phyloP scores from a whole-genome alignment of 2,888 invertebrate genomes.

The Nipponacmea schrenckii region DNA sequence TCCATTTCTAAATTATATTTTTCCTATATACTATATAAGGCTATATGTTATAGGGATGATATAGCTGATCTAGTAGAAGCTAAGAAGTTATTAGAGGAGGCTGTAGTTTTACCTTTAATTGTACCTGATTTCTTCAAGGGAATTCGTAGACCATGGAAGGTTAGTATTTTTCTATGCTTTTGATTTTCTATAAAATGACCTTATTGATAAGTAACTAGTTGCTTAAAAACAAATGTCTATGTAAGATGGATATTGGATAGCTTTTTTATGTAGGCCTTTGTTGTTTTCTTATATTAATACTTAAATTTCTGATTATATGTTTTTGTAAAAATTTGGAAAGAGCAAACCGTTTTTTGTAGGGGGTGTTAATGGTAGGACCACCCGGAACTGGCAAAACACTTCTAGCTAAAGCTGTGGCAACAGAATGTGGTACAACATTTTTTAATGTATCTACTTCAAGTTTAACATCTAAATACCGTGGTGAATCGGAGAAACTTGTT shows the following conservation, averaged over 20 bases:
- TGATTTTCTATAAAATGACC: neutral
- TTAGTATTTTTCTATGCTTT: constrained; percentile 29
- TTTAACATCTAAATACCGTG: constrained; percentile 96
- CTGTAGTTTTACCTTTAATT: constrained; percentile 95
- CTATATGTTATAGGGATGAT: constrained; percentile 61
- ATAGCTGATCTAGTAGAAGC: constrained; percentile 70
- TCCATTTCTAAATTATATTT: too few relatives aligned
- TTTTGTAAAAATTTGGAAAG: neutral
- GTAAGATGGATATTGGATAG: too few relatives aligned
- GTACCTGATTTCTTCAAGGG: constrained; percentile 99
- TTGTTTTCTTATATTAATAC: too few relatives aligned
- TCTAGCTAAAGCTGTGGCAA: constrained; percentile 71
- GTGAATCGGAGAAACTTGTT: constrained; percentile 99
- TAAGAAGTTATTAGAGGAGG: constrained; percentile 87
- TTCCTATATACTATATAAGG: too few relatives aligned
- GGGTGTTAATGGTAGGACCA: constrained; percentile 69
- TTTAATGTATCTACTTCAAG: constrained; percentile 92
- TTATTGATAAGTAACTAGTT: too few relatives aligned
- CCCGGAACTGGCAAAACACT: constrained; percentile 72
- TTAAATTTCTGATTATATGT: neutral
- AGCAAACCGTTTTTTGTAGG: constrained; percentile 49
- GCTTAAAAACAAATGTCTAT: too few relatives aligned
- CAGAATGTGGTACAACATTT: constrained; percentile 71
- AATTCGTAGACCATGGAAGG: constrained; percentile 96
- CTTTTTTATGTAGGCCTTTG: too few relatives aligned